Percentiles rank a stretch among this genome's conserved stretches.
phyloP scores from a whole-genome alignment of 1,140 invertebrate species.

The Pseudobourletiella spinata region DNA sequence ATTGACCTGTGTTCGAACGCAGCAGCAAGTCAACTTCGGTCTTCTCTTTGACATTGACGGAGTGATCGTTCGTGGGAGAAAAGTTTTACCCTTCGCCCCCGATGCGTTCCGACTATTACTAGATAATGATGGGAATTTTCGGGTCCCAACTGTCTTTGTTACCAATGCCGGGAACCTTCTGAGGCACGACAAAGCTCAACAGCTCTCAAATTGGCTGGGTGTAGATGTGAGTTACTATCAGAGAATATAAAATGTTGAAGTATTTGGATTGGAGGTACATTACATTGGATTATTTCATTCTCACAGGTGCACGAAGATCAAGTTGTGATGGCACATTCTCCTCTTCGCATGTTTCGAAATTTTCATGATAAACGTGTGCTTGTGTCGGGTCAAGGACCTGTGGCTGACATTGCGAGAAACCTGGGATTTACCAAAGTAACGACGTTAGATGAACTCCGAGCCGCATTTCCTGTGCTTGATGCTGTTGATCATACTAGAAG shows the following conservation, averaged over 20 bases:
- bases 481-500: conserved; percentile 58
- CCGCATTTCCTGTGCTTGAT: conserved; percentile 55
- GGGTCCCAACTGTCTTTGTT: conserved; percentile 59
- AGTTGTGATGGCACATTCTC: conserved; percentile 63
- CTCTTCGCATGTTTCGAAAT: conserved; percentile 53
- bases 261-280: neutral
- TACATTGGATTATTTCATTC: neutral
- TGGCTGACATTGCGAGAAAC: conserved; percentile 55
- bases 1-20: neutral
- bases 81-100: conserved; percentile 53
- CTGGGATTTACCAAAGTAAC: conserved; percentile 54
- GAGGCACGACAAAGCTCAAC: conserved; percentile 52
- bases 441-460: conserved; percentile 53
- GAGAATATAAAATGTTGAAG: neutral
- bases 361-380: conserved; percentile 58
- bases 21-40: conserved; percentile 45
- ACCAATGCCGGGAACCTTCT: conserved; percentile 58
- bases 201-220: conserved; percentile 54
- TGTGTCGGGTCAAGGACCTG: conserved; percentile 59
- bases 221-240: conserved; percentile 44
- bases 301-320: conserved; percentile 52
- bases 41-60: conserved; percentile 65
- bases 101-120: conserved; percentile 49
- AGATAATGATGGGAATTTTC: conserved; percentile 49
- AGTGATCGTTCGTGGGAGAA: conserved; percentile 56